Evolutionary conservation across 64 coral and sea anemone species (phyloP), one percentile per base, ranked within the genome.

Genomic region (Stichodactyla mertensii): DNA sequence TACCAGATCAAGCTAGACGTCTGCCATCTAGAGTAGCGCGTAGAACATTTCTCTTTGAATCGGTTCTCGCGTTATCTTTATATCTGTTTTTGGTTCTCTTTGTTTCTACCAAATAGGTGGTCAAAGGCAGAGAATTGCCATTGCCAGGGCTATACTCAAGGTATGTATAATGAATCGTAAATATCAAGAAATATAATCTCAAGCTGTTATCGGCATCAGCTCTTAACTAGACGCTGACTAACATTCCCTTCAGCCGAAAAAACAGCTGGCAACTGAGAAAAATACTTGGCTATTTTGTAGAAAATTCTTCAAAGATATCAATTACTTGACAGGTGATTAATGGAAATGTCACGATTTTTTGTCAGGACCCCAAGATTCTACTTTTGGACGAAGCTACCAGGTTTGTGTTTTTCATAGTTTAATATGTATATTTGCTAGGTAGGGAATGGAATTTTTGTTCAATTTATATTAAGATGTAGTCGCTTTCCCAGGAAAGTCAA

Each of bases 371-470:
- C n/a, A 88, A 87, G 85, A 93, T 97, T 16, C 77, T 97, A 55
- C 86, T 97, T 10, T 92, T 97, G 71, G 95, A 97, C 66, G 95
- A 97, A 52, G 95, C 95, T 20, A 97, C 95, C 24, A 97, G 95
- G 95, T 95, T 83, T 62, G 69, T 82, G 8, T 55, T 12, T 36
- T 31, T 27, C 23, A 74, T 74, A 58, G 56, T 45, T 45, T 45
- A 45, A 45, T 45, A 4, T 45, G 36, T 45, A 45, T 45, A 45
- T 81, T 6, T 81, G 13, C 78, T 26, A 55, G 19, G 10, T 81
- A 6, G 26, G 18, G 22, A n/a, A 22, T 45, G 36, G 3, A 45
- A 45, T 45, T 45, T 45, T 45, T 45, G 36, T 45, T 45, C 36
- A 45, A 45, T 45, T 45, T 45, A 45, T 45, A 45, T 45, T 45